These are phyloP conservation scores for Rhinopomastus cyanomelas DNA, from an alignment of 2,113 vertebrate species.

Conservation along the genomic window DNA sequence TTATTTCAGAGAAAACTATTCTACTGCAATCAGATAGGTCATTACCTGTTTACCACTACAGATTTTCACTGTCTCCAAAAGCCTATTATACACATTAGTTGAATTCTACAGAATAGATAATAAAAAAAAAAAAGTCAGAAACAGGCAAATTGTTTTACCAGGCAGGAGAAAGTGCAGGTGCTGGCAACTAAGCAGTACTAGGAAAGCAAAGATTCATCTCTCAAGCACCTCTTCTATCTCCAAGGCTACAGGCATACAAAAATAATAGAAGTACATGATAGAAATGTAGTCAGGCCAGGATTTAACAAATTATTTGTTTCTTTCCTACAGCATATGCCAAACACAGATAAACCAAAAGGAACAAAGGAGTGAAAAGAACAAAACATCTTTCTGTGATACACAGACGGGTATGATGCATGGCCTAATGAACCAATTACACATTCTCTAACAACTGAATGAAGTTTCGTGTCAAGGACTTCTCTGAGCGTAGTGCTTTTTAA, in stretches of 20 bases:
- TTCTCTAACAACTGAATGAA: neutral
- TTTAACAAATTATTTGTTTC: slow-evolving; percentile 18
- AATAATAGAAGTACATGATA: neutral
- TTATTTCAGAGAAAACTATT: neutral
- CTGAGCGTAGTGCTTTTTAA: neutral
- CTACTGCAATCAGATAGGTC: neutral
- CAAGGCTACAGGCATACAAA: slow-evolving; percentile 11
- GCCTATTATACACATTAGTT: neutral
- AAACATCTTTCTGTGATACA: neutral
- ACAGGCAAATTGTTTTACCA: neutral
- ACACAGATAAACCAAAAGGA: neutral
- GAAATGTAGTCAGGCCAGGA: neutral
- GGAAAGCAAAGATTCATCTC: neutral
- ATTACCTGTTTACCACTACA: neutral
- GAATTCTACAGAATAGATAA: neutral
- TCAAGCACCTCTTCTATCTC: slow-evolving; percentile 25
- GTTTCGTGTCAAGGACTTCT: neutral
- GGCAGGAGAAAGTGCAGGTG: neutral
- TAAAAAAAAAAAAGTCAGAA: neutral
- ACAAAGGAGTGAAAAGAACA: neutral
- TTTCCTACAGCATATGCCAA: neutral
- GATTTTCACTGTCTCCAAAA: neutral
- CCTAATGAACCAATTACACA: neutral
- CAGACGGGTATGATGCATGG: accelerated
- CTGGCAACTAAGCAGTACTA: neutral